A percentile compares a stretch with the other conserved stretches of the same genome.
These are phyloP conservation scores for Melieria omissa DNA, from an alignment of 2,888 invertebrate species.

Conservation along the genomic window DNA sequence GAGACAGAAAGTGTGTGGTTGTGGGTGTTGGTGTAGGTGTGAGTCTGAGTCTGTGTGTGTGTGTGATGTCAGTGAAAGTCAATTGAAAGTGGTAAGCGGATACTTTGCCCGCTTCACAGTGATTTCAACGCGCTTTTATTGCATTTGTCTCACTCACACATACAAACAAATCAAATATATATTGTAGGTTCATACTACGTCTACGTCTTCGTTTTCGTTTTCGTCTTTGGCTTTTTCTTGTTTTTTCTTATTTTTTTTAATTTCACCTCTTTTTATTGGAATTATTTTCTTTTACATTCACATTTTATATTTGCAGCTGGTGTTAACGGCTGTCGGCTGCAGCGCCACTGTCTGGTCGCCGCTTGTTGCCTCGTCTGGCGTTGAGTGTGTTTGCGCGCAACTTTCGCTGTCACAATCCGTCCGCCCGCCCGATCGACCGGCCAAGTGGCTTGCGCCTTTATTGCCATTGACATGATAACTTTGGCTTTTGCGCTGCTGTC, in stretches of 20 bases:
- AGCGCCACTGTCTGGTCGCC: background rate
- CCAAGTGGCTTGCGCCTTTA: slow-evolving; percentile 18
- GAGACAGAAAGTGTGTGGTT: too few relatives aligned
- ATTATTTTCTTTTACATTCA: background rate
- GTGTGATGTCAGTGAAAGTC: background rate
- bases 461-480: slow-evolving; percentile 37
- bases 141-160: too few relatives aligned
- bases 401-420: slow-evolving; percentile 9
- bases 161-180: too few relatives aligned
- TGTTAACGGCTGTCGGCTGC: background rate
- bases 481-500: slow-evolving; percentile 11
- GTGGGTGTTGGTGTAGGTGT: too few relatives aligned
- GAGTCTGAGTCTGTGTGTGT: background rate
- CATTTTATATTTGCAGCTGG: slow-evolving; percentile 8
- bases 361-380: background rate
- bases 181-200: too few relatives aligned
- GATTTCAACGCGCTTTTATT: too few relatives aligned
- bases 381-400: background rate
- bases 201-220: too few relatives aligned
- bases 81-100: too few relatives aligned
- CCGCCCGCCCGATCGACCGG: background rate
- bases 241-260: background rate
- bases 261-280: background rate
- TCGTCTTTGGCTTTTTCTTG: background rate
- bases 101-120: too few relatives aligned